Conservation (phyloP, 2,113 vertebrate genomes). For the Dolichallabes microphthalmus region DNA sequence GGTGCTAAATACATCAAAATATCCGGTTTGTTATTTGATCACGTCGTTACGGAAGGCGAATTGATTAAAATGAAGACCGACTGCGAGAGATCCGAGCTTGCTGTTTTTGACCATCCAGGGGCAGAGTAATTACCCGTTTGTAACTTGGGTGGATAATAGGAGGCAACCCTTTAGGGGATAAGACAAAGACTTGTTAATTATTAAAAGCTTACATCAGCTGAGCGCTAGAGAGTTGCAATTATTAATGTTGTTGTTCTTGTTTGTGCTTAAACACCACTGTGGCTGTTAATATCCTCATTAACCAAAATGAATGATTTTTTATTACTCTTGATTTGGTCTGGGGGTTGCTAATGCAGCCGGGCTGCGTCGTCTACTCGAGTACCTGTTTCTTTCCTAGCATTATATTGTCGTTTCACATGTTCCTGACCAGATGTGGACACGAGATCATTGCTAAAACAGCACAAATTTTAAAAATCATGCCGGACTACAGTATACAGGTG, state of each 20-base stretch:
- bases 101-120: conserved; percentile 74
- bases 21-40: conserved; percentile 63
- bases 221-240: conserved; percentile 78
- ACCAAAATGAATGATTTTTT: conserved; percentile 80
- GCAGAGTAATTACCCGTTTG: conserved; percentile 77
- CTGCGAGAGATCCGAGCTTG: conserved; percentile 62
- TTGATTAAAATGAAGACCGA: conserved; percentile 63
- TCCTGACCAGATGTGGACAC: not conserved
- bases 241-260: conserved; percentile 81
- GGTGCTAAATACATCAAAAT: conserved; percentile 76
- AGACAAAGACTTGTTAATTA: conserved; percentile 82
- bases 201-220: conserved; percentile 81
- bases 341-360: conserved; percentile 72
- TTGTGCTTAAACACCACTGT: conserved; percentile 80
- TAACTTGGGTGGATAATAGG: conserved; percentile 79
- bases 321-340: conserved; percentile 78
- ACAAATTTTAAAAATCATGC: too few species aligned
- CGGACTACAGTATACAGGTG: too few species aligned
- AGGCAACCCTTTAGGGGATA: conserved; percentile 72
- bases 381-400: conserved; percentile 16
- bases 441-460: conserved; percentile 21
- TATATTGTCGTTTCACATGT: not conserved
- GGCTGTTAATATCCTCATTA: conserved; percentile 82
- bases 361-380: conserved; percentile 60
- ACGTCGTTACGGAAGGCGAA: conserved; percentile 63